Evolutionary conservation across 2,888 invertebrate species (phyloP).

Genomic region (Eupeodes latifasciatus): DNA sequence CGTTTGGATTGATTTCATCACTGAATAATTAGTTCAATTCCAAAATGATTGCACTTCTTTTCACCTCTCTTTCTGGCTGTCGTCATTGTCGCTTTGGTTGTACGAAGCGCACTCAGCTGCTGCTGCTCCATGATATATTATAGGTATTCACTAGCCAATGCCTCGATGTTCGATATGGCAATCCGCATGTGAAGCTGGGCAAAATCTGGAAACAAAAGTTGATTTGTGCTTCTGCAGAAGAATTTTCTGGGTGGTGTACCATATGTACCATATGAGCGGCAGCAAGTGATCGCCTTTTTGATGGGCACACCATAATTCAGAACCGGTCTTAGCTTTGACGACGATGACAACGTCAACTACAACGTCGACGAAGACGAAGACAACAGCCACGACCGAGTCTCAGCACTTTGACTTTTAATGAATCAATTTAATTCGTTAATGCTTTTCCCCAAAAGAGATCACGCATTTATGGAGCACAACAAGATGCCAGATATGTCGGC

Average conservation of each 20-base stretch:
- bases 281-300: conserved; percentile 64
- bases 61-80: conserved; percentile 35
- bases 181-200: conserved; percentile 7
- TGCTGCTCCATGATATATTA: neutral
- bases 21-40: conserved; percentile 73
- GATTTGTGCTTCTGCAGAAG: conserved; percentile 65
- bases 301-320: conserved; percentile 51
- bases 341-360: neutral
- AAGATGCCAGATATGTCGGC: conserved; percentile 51
- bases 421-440: conserved; percentile 71
- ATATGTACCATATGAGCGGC: conserved; percentile 48
- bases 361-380: neutral
- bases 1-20: conserved; percentile 75
- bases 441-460: conserved; percentile 55
- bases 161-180: conserved; percentile 33
- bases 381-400: conserved; percentile 8
- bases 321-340: conserved; percentile 42
- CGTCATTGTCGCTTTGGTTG: neutral
- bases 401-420: conserved; percentile 66
- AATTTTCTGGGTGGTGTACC: conserved; percentile 71
- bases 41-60: conserved; percentile 58
- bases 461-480: conserved; percentile 55
- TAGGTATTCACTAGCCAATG: conserved; percentile 5
- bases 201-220: conserved; percentile 34
- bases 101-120: neutral